Percentiles rank a stretch among this genome's conserved stretches.
Conservation (phyloP, 1,140 invertebrate species). For the Camponotus pennsylvanicus region DNA sequence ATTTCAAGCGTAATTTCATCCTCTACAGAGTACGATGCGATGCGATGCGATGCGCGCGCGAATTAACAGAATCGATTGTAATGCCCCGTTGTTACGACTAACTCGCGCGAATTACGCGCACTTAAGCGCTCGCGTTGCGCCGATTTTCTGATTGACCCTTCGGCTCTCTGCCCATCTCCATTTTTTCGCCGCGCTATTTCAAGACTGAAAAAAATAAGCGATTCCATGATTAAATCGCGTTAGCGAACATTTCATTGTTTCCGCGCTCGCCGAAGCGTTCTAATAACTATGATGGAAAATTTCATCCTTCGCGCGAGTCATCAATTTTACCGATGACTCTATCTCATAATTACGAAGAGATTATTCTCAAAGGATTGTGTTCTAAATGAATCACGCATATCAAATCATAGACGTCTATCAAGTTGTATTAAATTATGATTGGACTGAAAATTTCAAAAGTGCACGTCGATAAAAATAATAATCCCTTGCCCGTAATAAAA, state of each 20-base stretch:
- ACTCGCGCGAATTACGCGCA: conserved; percentile 68
- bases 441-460: neutral
- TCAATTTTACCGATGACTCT: neutral
- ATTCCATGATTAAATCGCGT: neutral
- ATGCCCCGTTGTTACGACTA: conserved; percentile 71
- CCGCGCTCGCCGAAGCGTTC: neutral
- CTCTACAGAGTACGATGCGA: conserved; percentile 49
- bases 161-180: neutral
- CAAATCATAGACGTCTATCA: neutral
- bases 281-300: neutral
- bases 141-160: conserved; percentile 45
- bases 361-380: neutral
- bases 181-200: neutral
- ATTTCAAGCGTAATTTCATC: conserved; percentile 81
- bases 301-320: neutral
- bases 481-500: neutral
- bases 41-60: conserved; percentile 61
- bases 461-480: neutral
- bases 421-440: neutral
- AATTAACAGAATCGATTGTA: conserved; percentile 78
- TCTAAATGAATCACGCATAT: neutral
- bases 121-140: conserved; percentile 50
- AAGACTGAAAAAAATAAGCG: neutral
- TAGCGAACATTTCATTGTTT: conserved; percentile 3
- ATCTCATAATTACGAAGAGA: neutral